Evolutionary conservation across 2,797 vertebrate species (phyloP).

Genomic region (Coranthus polyacanthus): DNA sequence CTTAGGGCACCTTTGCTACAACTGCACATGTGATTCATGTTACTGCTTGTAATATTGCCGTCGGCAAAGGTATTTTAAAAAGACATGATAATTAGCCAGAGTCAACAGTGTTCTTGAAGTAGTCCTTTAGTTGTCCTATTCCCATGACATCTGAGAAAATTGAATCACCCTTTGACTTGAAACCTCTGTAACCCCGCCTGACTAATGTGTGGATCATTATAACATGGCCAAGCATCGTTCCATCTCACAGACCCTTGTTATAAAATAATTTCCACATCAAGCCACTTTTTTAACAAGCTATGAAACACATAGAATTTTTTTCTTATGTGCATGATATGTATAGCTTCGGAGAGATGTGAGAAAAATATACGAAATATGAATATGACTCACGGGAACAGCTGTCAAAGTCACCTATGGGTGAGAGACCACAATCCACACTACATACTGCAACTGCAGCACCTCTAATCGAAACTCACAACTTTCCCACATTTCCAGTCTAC

Average conservation of each 20-base stretch:
- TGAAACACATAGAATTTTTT: background rate
- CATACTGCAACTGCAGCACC: too few relatives aligned
- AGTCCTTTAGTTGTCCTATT: constrained; percentile 11
- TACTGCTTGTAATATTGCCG: constrained; percentile 9
- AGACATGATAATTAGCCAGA: constrained; percentile 28
- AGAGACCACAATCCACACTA: too few relatives aligned
- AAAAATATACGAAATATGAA: too few relatives aligned
- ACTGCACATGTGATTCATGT: constrained; percentile 38
- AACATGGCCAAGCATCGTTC: background rate
- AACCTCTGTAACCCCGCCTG: background rate
- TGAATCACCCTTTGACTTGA: constrained; percentile 6
- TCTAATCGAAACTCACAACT: too few relatives aligned
- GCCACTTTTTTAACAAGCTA: background rate
- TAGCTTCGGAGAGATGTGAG: background rate
- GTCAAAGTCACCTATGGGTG: too few relatives aligned
- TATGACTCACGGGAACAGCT: too few relatives aligned
- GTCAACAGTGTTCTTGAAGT: constrained; percentile 27
- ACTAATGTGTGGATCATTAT: background rate
- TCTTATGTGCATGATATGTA: too few relatives aligned
- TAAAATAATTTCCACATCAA: background rate
- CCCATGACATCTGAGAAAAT: background rate
- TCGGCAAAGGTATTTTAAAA: constrained; percentile 38
- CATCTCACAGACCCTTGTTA: too few relatives aligned
- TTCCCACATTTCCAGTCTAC: too few relatives aligned
- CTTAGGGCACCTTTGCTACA: constrained; percentile 9